Percentiles rank a stretch among this genome's conserved stretches.
Evolutionary conservation across 2,113 vertebrate species (phyloP).

Genomic region (Pachycephala philippinensis): DNA sequence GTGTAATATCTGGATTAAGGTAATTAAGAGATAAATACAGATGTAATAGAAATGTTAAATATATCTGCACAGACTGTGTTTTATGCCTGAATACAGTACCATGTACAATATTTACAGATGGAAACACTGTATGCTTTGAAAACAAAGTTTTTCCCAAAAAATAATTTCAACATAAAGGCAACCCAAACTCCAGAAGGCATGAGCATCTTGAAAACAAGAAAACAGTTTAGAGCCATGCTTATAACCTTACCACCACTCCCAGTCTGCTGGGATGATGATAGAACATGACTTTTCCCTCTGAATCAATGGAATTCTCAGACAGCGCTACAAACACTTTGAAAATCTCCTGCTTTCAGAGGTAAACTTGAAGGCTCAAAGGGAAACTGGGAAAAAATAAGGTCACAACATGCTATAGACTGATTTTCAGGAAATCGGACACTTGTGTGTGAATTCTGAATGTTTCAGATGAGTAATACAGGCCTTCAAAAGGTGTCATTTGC

Average conservation of each 20-base stretch:
- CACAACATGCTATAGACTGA: background rate
- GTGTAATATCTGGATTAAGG: background rate
- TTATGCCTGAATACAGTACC: background rate
- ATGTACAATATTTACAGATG: background rate
- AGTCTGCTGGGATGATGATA: background rate
- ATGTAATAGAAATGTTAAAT: background rate
- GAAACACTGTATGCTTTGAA: background rate
- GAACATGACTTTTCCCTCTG: background rate
- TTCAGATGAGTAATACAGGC: background rate
- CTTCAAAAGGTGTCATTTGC: background rate
- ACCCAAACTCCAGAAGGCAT: background rate
- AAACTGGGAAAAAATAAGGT: background rate
- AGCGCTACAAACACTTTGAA: background rate
- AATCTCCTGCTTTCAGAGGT: background rate
- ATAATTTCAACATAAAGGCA: background rate
- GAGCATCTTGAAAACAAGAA: background rate
- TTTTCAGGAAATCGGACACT: background rate
- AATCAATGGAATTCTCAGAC: background rate
- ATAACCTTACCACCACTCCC: background rate
- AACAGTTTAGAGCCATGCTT: background rate
- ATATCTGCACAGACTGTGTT: background rate
- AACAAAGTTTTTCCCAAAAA: constrained; percentile 3
- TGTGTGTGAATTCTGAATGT: background rate
- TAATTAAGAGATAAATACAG: constrained; percentile 19
- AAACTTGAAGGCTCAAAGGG: background rate